phyloP scores from a whole-genome alignment of 2,888 invertebrate genomes.

The Caenorhabditis virilis region DNA sequence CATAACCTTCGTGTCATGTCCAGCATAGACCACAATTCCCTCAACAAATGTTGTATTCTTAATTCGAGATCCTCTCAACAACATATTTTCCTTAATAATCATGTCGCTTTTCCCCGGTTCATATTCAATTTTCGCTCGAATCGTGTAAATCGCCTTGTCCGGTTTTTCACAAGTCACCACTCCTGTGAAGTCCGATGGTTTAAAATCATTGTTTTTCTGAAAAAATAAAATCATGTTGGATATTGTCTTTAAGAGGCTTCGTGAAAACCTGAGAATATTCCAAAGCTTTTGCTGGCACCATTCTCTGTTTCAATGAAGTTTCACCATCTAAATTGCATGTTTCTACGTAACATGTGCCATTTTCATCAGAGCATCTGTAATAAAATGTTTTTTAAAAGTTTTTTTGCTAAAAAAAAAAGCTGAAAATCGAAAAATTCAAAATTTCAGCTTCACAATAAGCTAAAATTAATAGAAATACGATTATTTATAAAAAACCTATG shows the following conservation, averaged over 20 bases:
- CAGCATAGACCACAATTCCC: constrained; percentile 93
- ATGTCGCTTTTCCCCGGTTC: constrained; percentile 66
- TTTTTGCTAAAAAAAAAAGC: not conserved
- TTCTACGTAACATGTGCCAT: constrained; percentile 87
- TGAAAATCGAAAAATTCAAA: not conserved
- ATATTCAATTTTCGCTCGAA: constrained; percentile 76
- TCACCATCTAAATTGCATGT: constrained; percentile 96
- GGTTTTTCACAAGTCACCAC: constrained; percentile 90
- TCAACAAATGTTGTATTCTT: constrained; percentile 96
- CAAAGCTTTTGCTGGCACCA: constrained; percentile 47
- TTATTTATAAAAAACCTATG: too few species aligned
- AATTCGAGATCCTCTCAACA: constrained; percentile 88
- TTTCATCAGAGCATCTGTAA: constrained; percentile 38
- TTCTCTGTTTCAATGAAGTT: constrained; percentile 88
- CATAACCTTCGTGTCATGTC: constrained; percentile 97
- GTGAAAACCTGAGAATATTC: constrained; percentile 75
- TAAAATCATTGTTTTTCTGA: constrained; percentile 20
- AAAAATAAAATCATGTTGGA: not conserved
- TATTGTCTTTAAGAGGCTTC: too few species aligned
- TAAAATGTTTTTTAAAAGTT: not conserved
- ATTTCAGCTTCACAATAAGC: too few species aligned
- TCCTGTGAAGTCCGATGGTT: constrained; percentile 75
- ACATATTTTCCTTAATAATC: constrained; percentile 84
- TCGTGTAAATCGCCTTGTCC: constrained; percentile 91
- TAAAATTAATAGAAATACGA: too few species aligned